phyloP scores from a whole-genome alignment of 2,888 invertebrate species.

The Thalpophila matura region DNA sequence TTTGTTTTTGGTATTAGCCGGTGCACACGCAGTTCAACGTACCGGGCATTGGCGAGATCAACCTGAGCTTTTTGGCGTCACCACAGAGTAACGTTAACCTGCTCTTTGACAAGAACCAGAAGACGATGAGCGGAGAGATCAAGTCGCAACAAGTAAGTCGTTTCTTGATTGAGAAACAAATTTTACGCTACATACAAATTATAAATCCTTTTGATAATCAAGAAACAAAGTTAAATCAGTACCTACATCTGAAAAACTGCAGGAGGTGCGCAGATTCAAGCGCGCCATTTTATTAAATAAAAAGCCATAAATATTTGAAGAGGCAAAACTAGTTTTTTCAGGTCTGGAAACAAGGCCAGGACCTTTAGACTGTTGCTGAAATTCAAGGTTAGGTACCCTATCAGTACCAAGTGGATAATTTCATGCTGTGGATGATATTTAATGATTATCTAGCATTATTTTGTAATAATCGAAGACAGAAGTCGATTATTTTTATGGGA shows the following conservation, averaged over 20 bases:
- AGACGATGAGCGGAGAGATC: constrained; percentile 82
- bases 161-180: constrained; percentile 9
- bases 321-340: constrained; percentile 1
- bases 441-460: constrained; percentile 5
- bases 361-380: constrained; percentile 12
- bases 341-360: constrained; percentile 6
- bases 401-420: constrained; percentile 12
- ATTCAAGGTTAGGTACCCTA: constrained; percentile 8
- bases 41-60: constrained; percentile 87
- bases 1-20: constrained; percentile 53
- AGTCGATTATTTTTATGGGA: no score
- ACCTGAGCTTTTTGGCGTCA: constrained; percentile 83
- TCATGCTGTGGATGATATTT: constrained; percentile 42
- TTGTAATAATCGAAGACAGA: no score
- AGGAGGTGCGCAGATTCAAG: neutral
- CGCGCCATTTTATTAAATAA: neutral
- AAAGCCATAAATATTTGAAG: neutral
- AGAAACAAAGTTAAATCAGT: neutral
- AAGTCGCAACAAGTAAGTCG: constrained; percentile 82
- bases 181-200: constrained; percentile 2
- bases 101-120: constrained; percentile 84
- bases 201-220: neutral
- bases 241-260: neutral
- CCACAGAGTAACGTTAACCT: constrained; percentile 84
- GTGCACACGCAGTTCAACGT: constrained; percentile 80